phyloP scores from a whole-genome alignment of 1,140 invertebrate genomes.

The Drosophila sp. region DNA sequence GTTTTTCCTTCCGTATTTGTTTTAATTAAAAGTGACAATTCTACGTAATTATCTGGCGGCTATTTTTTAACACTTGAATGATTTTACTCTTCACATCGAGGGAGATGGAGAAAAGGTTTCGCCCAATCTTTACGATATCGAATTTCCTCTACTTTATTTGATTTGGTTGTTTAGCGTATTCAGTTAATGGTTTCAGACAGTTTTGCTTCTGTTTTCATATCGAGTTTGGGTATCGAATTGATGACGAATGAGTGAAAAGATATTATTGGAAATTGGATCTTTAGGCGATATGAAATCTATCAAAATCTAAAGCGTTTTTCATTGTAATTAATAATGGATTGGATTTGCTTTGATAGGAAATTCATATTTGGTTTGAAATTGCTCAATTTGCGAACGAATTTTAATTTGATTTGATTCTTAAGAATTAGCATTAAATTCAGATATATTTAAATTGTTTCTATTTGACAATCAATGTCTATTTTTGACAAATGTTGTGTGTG shows the following conservation, averaged over 20 bases:
- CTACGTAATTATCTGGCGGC: constrained; percentile 71
- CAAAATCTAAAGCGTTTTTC: too few relatives aligned
- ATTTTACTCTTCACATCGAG: constrained; percentile 18
- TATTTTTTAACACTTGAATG: constrained; percentile 63
- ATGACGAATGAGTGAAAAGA: background rate
- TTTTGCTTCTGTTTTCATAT: constrained; percentile 57
- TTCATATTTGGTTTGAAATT: too few relatives aligned
- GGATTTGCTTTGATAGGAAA: too few relatives aligned
- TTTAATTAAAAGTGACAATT: constrained; percentile 81
- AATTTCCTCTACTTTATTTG: constrained; percentile 56
- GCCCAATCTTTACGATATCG: constrained; percentile 43
- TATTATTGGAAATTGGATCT: too few relatives aligned
- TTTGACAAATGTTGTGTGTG: too few relatives aligned
- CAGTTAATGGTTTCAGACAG: constrained; percentile 54
- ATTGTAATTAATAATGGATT: too few relatives aligned
- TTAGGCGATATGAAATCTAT: too few relatives aligned
- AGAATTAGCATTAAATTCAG: too few relatives aligned
- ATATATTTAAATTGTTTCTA: too few relatives aligned
- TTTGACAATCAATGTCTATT: too few relatives aligned
- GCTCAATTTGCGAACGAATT: too few relatives aligned
- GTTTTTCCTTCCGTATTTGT: constrained; percentile 56
- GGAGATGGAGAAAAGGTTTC: constrained; percentile 4
- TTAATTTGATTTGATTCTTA: too few relatives aligned
- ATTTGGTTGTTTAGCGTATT: constrained; percentile 52
- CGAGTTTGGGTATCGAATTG: background rate